phyloP scores from a whole-genome alignment of 2,113 vertebrate genomes.

The Mus spicilegus region DNA sequence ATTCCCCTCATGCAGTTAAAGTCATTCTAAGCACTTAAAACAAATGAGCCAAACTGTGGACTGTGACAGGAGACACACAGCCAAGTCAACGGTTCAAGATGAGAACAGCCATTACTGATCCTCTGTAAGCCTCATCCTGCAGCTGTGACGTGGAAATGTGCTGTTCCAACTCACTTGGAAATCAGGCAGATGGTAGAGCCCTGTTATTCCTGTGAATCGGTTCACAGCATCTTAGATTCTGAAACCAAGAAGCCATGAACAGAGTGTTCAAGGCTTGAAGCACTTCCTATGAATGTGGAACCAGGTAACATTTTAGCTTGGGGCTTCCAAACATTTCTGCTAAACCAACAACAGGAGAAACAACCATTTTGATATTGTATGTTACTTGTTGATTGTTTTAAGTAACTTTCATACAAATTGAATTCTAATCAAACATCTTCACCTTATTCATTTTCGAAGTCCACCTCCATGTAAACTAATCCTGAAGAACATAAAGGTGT shows the following conservation, averaged over 20 bases:
- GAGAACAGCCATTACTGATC: neutral
- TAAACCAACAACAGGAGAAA: neutral
- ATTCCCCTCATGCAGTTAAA: neutral
- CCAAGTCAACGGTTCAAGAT: neutral
- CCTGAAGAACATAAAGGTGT: conserved; percentile 10
- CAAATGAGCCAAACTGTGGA: neutral
- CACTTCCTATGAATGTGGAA: too few relatives aligned
- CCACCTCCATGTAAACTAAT: neutral
- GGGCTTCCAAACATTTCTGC: neutral
- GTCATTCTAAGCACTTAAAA: neutral
- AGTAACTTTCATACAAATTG: neutral
- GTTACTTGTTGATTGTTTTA: neutral
- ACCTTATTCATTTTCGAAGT: conserved; percentile 17
- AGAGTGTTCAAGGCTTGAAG: neutral
- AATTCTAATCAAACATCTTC: conserved; percentile 2
- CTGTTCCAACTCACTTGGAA: neutral
- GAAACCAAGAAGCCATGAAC: neutral
- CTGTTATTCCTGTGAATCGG: neutral
- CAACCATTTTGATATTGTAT: neutral
- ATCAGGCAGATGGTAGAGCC: neutral
- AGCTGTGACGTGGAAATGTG: neutral
- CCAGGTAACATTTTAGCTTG: neutral
- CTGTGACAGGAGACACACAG: neutral
- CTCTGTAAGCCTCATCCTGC: neutral
- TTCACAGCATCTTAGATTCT: neutral